Percentiles rank a stretch among this genome's conserved stretches.
Conservation (phyloP, 2,888 invertebrate genomes). For the Perizoma flavofasciatum region DNA sequence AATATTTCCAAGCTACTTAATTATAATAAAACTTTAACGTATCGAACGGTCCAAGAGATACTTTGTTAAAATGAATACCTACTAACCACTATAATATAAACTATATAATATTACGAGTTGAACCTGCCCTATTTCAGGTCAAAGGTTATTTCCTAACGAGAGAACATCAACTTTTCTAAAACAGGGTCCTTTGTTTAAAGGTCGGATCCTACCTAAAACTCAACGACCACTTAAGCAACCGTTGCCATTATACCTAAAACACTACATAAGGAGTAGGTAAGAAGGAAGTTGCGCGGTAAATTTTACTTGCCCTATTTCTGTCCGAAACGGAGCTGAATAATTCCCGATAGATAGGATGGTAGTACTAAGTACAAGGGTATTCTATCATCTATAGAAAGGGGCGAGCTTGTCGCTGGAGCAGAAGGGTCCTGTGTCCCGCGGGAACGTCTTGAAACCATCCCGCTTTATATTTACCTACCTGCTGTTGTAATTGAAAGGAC, state of each 20-base stretch:
- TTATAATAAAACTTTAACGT: slow-evolving; percentile 14
- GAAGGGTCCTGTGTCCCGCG: slow-evolving; percentile 64
- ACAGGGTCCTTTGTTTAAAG: slow-evolving; percentile 43
- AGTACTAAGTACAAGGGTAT: slow-evolving; percentile 61
- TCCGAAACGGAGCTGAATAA: slow-evolving; percentile 58
- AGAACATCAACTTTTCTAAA: slow-evolving; percentile 42
- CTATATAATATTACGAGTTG: slow-evolving; percentile 10
- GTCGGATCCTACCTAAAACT: slow-evolving; percentile 48
- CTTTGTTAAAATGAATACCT: slow-evolving; percentile 27
- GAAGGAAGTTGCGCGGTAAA: slow-evolving; percentile 46
- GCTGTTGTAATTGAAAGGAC: slow-evolving; percentile 73
- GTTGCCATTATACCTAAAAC: slow-evolving; percentile 43
- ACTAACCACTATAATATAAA: too few species aligned
- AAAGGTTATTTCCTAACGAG: slow-evolving; percentile 41
- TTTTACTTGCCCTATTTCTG: slow-evolving; percentile 61
- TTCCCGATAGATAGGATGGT: slow-evolving; percentile 52
- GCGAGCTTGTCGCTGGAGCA: slow-evolving; percentile 60
- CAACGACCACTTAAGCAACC: slow-evolving; percentile 47
- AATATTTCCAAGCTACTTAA: too few species aligned
- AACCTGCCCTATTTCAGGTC: slow-evolving; percentile 32
- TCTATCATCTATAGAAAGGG: slow-evolving; percentile 72
- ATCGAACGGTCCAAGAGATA: slow-evolving; percentile 16
- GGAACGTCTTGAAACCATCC: slow-evolving; percentile 67
- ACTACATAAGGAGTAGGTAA: slow-evolving; percentile 42
- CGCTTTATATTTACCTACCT: slow-evolving; percentile 75